Conservation (phyloP, 2,888 invertebrate species). For the Melanostoma mellinum region DNA sequence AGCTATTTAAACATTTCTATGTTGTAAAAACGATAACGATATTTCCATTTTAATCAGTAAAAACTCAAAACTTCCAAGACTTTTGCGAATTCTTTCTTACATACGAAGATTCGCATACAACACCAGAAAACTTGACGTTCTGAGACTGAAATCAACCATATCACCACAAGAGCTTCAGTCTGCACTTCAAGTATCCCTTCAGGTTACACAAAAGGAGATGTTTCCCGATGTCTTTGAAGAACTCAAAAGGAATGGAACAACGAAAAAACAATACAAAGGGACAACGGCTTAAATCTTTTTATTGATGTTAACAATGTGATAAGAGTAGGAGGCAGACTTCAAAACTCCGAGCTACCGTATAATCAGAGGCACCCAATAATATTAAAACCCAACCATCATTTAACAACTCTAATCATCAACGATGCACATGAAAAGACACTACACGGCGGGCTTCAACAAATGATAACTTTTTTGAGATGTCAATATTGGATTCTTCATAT, state of each 20-base stretch:
- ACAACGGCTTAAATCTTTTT: not conserved
- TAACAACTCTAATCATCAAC: constrained; percentile 5
- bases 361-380: constrained; percentile 10
- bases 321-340: not conserved
- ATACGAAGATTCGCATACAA: not conserved
- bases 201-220: not conserved
- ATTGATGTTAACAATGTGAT: not conserved
- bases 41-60: not conserved
- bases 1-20: not conserved
- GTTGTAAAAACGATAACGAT: not conserved
- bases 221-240: constrained; percentile 9
- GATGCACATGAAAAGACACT: constrained; percentile 14
- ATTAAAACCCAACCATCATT: not conserved
- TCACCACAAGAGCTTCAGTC: not conserved
- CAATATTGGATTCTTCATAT: constrained; percentile 18
- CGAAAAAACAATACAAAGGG: not conserved
- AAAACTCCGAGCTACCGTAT: not conserved
- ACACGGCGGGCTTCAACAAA: constrained; percentile 18
- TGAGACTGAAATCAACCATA: not conserved
- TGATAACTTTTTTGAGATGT: not conserved
- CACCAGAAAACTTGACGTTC: not conserved
- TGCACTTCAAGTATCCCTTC: not conserved
- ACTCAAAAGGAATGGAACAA: not conserved
- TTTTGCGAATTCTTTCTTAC: not conserved
- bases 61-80: not conserved